phyloP scores from a whole-genome alignment of 2,797 vertebrate genomes.

The Coreius guichenoti region DNA sequence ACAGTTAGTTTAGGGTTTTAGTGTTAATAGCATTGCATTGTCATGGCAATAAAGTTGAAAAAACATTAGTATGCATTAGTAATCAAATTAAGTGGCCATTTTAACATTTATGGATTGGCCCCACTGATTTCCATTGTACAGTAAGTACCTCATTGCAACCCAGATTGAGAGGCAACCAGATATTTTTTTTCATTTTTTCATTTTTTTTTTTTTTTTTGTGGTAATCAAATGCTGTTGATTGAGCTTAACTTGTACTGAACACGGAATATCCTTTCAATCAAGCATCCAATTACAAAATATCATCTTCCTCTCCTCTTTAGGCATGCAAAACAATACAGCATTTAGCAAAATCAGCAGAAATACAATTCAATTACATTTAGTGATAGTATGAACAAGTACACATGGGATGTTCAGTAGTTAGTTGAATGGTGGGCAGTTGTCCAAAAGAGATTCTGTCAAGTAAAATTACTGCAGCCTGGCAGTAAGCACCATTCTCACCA shows the following conservation, averaged over 20 bases:
- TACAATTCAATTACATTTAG: background rate
- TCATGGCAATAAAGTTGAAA: background rate
- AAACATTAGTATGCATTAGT: background rate
- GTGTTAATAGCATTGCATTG: background rate
- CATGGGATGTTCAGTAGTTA: conserved; percentile 47
- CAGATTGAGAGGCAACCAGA: background rate
- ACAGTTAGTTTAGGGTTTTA: background rate
- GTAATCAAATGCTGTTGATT: background rate
- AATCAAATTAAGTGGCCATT: background rate
- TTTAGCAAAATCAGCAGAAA: background rate
- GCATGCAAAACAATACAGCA: background rate
- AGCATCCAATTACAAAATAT: background rate
- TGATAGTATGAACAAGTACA: conserved; percentile 37
- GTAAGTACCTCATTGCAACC: background rate
- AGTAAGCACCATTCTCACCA: conserved; percentile 34
- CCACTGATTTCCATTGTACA: background rate
- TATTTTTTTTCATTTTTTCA: background rate
- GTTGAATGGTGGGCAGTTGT: conserved; percentile 63
- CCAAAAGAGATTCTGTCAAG: conserved; percentile 60
- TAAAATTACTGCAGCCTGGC: conserved; percentile 52
- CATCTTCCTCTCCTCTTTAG: background rate
- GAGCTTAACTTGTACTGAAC: background rate
- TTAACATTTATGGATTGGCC: background rate
- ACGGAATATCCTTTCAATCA: background rate
- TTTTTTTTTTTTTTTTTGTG: background rate